Percentiles rank a stretch among this genome's conserved stretches.
Evolutionary conservation across 2,888 invertebrate genomes (phyloP).

Genomic region (Anthophora plumipes): DNA sequence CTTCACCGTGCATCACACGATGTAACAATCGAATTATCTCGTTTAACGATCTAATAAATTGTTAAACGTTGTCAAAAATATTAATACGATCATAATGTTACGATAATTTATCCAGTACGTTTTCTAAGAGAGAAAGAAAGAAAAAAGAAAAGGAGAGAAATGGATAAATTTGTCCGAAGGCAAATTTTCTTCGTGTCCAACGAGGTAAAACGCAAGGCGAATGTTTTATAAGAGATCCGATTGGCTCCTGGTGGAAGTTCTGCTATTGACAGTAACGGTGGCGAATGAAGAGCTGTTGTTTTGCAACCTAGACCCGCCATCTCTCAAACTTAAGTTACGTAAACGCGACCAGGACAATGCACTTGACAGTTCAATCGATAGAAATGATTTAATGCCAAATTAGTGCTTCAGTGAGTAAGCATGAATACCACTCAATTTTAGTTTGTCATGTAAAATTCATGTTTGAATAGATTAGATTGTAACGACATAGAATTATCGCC

Average conservation of each 20-base stretch:
- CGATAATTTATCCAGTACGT: no score
- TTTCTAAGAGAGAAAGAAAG: no score
- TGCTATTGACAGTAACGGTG: slow-evolving; percentile 72
- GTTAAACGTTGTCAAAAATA: no score
- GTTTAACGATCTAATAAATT: no score
- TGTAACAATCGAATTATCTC: no score
- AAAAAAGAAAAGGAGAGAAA: no score
- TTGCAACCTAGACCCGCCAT: slow-evolving; percentile 59
- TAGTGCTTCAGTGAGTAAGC: slow-evolving; percentile 32
- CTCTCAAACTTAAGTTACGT: slow-evolving; percentile 76
- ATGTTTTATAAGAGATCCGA: slow-evolving; percentile 53
- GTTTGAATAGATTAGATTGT: neutral
- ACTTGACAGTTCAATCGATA: slow-evolving; percentile 72
- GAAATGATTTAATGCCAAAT: slow-evolving; percentile 75
- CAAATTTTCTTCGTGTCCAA: slow-evolving; percentile 14
- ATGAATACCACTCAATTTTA: slow-evolving; percentile 47
- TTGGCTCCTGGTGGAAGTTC: slow-evolving; percentile 52
- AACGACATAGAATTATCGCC: neutral
- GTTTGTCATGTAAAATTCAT: slow-evolving; percentile 9
- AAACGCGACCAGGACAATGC: slow-evolving; percentile 72
- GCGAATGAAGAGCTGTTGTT: slow-evolving; percentile 52
- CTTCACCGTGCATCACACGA: no score
- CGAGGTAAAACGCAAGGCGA: slow-evolving; percentile 32
- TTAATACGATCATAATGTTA: no score
- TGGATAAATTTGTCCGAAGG: slow-evolving; percentile 4